A percentile compares a stretch with the other conserved stretches of the same genome.
Conservation (phyloP, 1,140 invertebrate genomes). For the Calycopis cecrops region DNA sequence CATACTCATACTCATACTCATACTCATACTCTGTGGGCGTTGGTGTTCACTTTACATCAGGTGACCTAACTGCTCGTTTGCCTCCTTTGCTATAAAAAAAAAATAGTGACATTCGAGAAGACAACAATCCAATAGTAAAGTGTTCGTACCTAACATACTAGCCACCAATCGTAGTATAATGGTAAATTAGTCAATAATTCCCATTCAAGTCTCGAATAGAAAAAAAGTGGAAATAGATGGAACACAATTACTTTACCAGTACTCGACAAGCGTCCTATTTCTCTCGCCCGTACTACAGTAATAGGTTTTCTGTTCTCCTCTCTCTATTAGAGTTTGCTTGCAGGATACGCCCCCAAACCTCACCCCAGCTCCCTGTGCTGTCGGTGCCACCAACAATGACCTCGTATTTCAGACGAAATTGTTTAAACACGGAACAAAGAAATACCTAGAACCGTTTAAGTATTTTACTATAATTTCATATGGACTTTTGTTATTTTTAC, state of each 20-base stretch:
- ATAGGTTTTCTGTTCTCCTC: constrained; percentile 56
- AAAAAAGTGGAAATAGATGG: constrained; percentile 47
- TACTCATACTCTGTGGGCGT: too few species aligned
- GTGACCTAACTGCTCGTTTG: too few species aligned
- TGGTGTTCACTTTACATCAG: too few species aligned
- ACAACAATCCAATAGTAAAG: too few species aligned
- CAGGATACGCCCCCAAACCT: constrained; percentile 35
- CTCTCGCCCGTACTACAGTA: constrained; percentile 61
- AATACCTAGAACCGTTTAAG: constrained; percentile 52
- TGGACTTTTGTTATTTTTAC: constrained; percentile 17
- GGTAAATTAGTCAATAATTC: constrained; percentile 18
- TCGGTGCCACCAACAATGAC: constrained; percentile 70
- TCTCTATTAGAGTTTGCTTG: constrained; percentile 33
- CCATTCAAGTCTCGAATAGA: constrained; percentile 26
- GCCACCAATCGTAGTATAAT: background rate
- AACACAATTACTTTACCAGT: constrained; percentile 68
- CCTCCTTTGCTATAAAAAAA: too few species aligned
- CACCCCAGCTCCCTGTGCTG: constrained; percentile 41
- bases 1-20: too few species aligned
- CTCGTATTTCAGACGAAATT: constrained; percentile 72
- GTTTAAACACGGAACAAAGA: constrained; percentile 67
- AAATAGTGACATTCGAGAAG: too few species aligned
- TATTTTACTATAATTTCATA: constrained; percentile 40
- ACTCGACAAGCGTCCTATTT: constrained; percentile 62
- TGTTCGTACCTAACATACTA: too few species aligned